Percentiles rank a stretch among this genome's conserved stretches.
These are phyloP conservation scores for Plutomurus gul DNA, from an alignment of 1,140 invertebrate species.

Conservation along the genomic window DNA sequence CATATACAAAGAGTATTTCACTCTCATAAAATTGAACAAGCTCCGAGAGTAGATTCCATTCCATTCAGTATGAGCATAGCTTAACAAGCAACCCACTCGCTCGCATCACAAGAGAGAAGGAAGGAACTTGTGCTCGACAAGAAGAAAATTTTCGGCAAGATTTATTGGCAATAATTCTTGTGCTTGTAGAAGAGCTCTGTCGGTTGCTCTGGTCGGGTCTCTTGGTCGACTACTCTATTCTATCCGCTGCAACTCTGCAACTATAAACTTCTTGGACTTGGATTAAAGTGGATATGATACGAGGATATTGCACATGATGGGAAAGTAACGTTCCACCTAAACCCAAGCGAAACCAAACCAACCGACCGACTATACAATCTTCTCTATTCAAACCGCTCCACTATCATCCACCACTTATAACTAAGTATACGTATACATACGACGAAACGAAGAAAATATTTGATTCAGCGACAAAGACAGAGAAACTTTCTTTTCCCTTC, in stretches of 20 bases:
- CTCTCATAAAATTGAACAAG: constrained; percentile 27
- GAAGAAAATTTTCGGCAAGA: constrained; percentile 47
- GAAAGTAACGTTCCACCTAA: neutral
- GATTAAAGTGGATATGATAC: constrained; percentile 25
- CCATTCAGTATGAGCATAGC: constrained; percentile 1
- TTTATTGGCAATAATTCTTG: constrained; percentile 49
- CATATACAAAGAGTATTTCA: constrained; percentile 19
- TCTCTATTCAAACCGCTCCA: neutral
- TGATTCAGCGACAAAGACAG: neutral
- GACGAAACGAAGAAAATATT: neutral
- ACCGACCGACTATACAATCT: neutral
- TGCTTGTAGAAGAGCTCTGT: constrained; percentile 30
- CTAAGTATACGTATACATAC: neutral
- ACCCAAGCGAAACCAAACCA: neutral
- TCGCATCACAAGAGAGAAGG: constrained; percentile 26
- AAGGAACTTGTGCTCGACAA: constrained; percentile 42
- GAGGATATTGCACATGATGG: constrained; percentile 15
- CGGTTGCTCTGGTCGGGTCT: constrained; percentile 3
- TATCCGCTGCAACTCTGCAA: neutral
- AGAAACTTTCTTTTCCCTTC: neutral
- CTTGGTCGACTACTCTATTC: neutral
- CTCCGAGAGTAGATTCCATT: constrained; percentile 5
- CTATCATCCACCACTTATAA: neutral
- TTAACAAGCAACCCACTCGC: constrained; percentile 11
- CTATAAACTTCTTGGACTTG: constrained; percentile 12